Conservation (phyloP, 2,888 invertebrate species). For the Ceratothoa steindachneri region DNA sequence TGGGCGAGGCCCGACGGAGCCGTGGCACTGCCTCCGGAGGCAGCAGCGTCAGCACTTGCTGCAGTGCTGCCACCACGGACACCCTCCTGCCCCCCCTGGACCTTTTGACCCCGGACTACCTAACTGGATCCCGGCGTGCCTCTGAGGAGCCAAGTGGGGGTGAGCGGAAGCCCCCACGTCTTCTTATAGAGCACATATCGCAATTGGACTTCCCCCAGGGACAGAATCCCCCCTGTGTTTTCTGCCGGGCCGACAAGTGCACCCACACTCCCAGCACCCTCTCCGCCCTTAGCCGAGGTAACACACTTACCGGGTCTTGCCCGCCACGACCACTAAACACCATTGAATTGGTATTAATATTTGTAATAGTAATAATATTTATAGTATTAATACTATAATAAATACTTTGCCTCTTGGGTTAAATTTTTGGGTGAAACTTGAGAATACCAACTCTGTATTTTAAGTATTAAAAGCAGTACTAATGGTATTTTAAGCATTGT, state of each 20-base stretch:
- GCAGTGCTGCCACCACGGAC: constrained; percentile 26
- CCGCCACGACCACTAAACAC: neutral
- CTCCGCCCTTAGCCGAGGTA: constrained; percentile 43
- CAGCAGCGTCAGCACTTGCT: constrained; percentile 14
- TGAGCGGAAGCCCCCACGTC: constrained; percentile 1
- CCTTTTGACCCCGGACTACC: constrained; percentile 16
- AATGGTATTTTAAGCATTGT: too few species aligned
- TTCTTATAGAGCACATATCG: constrained; percentile 51
- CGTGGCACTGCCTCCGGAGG: constrained; percentile 25
- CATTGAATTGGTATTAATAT: neutral
- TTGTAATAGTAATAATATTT: neutral
- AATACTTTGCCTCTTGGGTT: too few species aligned
- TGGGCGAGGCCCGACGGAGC: constrained; percentile 18
- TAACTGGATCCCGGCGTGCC: constrained; percentile 16
- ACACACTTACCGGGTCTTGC: neutral
- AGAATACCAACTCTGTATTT: too few species aligned
- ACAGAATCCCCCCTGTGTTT: constrained; percentile 52
- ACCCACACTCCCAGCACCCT: constrained; percentile 37
- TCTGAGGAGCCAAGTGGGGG: constrained; percentile 8
- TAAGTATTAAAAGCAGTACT: too few species aligned
- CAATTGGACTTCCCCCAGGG: constrained; percentile 52
- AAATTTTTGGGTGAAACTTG: too few species aligned
- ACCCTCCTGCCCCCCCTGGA: constrained; percentile 17
- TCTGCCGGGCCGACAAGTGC: constrained; percentile 52
- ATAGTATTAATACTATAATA: neutral